A percentile compares a stretch with the other conserved stretches of the same genome.
These are phyloP conservation scores for Rhopilema esculentum DNA, from an alignment of 30 jellyfish, hydroid and myxozoan genomes.

Conservation along the genomic window DNA sequence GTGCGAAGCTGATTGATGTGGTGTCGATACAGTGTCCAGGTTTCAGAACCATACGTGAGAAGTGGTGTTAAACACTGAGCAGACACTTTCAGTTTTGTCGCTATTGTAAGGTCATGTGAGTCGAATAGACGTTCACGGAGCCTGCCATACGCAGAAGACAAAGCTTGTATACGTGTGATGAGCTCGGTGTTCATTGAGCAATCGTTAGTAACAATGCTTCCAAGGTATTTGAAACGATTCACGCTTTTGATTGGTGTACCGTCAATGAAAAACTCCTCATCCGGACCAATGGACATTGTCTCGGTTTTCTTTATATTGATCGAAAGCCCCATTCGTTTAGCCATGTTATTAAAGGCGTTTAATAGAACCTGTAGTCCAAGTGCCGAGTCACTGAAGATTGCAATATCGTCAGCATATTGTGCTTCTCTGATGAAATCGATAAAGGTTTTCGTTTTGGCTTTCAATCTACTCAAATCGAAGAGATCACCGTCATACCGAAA, in stretches of 20 bases:
- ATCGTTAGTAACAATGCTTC: constrained; percentile 62
- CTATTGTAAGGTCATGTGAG: background rate
- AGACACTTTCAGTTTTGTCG: constrained; percentile 5
- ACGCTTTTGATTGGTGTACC: constrained; percentile 46
- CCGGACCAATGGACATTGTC: constrained; percentile 67
- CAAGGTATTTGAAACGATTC: constrained; percentile 64
- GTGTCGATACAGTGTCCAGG: constrained; percentile 12
- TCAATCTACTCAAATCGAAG: constrained; percentile 70
- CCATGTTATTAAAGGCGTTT: constrained; percentile 60
- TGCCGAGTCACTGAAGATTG: constrained; percentile 66
- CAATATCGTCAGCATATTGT: constrained; percentile 72
- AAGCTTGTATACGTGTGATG: constrained; percentile 51
- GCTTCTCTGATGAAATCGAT: constrained; percentile 68
- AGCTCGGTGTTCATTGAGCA: constrained; percentile 57
- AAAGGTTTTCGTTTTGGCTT: constrained; percentile 38
- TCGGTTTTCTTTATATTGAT: constrained; percentile 70
- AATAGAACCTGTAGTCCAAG: constrained; percentile 55
- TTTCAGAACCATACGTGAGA: constrained; percentile 6
- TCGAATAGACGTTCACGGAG: background rate
- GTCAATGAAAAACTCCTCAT: constrained; percentile 59
- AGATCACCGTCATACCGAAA: constrained; percentile 69
- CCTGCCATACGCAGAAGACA: constrained; percentile 18
- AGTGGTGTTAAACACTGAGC: constrained; percentile 17
- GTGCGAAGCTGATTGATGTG: constrained; percentile 32
- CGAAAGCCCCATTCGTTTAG: constrained; percentile 65